Conservation (phyloP, 2,888 invertebrate genomes). For the Meta bourneti region DNA sequence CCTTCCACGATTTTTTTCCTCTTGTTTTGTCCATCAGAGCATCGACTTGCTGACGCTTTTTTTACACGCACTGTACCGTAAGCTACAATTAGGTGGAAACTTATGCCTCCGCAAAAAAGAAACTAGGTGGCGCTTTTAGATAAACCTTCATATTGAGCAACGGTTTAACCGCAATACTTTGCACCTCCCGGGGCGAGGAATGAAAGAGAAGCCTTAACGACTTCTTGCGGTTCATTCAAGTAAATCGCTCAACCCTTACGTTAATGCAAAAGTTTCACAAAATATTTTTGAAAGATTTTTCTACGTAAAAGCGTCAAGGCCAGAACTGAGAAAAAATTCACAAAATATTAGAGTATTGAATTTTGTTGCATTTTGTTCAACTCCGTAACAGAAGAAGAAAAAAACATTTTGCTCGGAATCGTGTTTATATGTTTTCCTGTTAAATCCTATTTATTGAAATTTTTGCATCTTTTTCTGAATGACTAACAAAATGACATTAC, state of each 20-base stretch:
- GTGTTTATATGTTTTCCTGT: too few relatives aligned
- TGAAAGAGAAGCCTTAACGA: conserved; percentile 9
- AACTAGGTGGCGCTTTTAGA: conserved; percentile 21
- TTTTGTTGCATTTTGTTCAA: neutral
- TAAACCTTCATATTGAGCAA: conserved; percentile 25
- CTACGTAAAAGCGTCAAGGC: neutral
- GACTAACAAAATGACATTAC: too few relatives aligned
- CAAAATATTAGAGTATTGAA: neutral
- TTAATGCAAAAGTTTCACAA: neutral
- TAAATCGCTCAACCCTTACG: neutral
- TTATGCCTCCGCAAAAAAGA: conserved; percentile 30
- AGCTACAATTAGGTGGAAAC: conserved; percentile 60
- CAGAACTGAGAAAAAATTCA: neutral
- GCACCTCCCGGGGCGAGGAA: neutral
- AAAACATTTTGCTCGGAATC: too few relatives aligned
- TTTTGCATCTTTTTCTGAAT: too few relatives aligned
- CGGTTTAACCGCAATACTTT: conserved; percentile 13
- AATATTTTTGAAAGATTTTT: neutral
- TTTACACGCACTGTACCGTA: conserved; percentile 18
- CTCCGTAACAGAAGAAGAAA: too few relatives aligned
- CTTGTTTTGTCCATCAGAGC: conserved; percentile 36
- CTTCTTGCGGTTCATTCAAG: neutral
- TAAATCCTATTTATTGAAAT: too few relatives aligned
- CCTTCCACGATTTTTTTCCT: conserved; percentile 17
- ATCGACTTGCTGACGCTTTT: neutral